phyloP scores from a whole-genome alignment of 2,888 invertebrate genomes.

The Stenodema calcarata region DNA sequence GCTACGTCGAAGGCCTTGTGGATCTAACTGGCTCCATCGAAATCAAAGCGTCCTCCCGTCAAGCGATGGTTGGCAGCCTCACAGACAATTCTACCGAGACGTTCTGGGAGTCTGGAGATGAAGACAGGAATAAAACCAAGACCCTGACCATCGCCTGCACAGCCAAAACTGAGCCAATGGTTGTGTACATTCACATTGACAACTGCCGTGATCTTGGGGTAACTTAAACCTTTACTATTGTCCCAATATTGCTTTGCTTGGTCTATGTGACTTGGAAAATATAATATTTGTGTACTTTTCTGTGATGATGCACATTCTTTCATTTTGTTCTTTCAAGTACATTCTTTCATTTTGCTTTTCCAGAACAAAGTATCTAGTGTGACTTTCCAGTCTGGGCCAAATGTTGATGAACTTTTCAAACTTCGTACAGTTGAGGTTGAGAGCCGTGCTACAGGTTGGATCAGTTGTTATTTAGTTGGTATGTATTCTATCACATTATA shows the following conservation, averaged over 20 bases:
- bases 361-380: conserved; percentile 89
- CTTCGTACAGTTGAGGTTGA: conserved; percentile 86
- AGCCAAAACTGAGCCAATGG: conserved; percentile 71
- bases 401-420: conserved; percentile 80
- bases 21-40: conserved; percentile 80
- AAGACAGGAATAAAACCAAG: conserved; percentile 92
- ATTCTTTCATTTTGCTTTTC: neutral
- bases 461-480: conserved; percentile 82
- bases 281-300: too few species aligned
- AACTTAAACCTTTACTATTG: too few species aligned
- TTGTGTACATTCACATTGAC: conserved; percentile 90
- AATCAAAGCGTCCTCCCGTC: conserved; percentile 89
- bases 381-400: conserved; percentile 83
- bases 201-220: conserved; percentile 91
- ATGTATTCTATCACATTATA: conserved; percentile 57
- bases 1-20: conserved; percentile 68
- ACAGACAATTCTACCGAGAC: conserved; percentile 96
- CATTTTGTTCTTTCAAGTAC: too few species aligned
- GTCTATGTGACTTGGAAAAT: too few species aligned
- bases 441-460: conserved; percentile 85
- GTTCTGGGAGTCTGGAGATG: conserved; percentile 99
- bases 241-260: too few species aligned
- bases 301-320: too few species aligned
- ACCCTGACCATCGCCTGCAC: conserved; percentile 75
- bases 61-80: conserved; percentile 91